A percentile compares a stretch with the other conserved stretches of the same genome.
Conservation (phyloP, 2,797 vertebrate genomes). For the Malurus leucopterus region DNA sequence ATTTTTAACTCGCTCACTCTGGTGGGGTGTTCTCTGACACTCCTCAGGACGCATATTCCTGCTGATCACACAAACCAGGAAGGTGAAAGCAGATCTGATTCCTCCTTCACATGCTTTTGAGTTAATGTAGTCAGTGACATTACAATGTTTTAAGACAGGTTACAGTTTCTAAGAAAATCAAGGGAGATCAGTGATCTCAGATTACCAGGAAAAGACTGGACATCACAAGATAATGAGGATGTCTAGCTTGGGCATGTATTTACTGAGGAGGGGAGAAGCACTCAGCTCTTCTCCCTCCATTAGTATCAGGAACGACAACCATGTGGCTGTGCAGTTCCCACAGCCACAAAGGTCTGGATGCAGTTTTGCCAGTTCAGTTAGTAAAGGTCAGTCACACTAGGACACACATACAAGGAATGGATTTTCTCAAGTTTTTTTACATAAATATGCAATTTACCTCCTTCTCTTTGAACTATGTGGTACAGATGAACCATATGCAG, state of each 20-base stretch:
- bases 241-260: neutral
- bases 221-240: neutral
- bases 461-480: conserved; percentile 94
- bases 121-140: neutral
- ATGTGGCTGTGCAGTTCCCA: neutral
- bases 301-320: neutral
- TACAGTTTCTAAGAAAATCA: neutral
- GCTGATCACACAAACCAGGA: neutral
- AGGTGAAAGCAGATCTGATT: neutral
- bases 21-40: neutral
- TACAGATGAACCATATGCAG: conserved; percentile 90
- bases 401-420: accelerated
- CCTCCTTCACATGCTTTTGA: neutral
- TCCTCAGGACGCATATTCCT: neutral
- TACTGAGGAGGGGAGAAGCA: neutral
- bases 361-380: neutral
- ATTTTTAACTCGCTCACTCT: neutral
- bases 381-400: neutral
- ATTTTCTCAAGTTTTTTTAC: neutral
- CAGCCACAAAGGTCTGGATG: neutral
- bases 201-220: neutral
- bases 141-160: neutral
- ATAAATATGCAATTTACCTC: conserved; percentile 76
- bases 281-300: neutral
- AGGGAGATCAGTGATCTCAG: neutral